Conservation (phyloP, 2,888 invertebrate species). For the Mythimna impura region DNA sequence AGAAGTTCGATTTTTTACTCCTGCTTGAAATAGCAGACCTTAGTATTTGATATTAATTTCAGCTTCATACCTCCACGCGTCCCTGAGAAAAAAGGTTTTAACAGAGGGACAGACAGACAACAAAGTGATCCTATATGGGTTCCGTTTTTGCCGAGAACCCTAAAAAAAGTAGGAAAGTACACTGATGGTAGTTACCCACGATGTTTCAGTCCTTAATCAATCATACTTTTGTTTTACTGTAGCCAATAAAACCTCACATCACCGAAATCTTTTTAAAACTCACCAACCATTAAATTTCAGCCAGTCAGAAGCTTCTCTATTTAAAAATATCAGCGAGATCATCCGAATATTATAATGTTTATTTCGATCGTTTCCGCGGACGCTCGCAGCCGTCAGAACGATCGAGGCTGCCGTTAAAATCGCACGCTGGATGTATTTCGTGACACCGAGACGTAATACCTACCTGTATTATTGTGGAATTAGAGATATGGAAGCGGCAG, state of each 20-base stretch:
- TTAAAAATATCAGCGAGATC: conserved; percentile 3
- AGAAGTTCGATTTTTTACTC: no score
- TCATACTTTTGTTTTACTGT: not conserved
- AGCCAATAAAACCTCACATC: not conserved
- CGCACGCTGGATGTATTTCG: conserved; percentile 80
- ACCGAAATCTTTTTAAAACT: not conserved
- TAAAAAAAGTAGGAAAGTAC: no score
- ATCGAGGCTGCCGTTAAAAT: conserved; percentile 75
- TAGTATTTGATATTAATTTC: no score
- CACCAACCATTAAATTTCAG: conserved; percentile 8
- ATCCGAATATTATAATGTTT: conserved; percentile 51
- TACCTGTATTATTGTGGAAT: conserved; percentile 62
- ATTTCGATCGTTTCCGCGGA: conserved; percentile 50
- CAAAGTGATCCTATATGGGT: no score
- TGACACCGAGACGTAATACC: conserved; percentile 74
- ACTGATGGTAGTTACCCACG: no score
- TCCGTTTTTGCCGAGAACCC: no score
- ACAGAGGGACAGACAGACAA: no score
- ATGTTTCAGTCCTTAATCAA: not conserved
- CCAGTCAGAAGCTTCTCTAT: not conserved
- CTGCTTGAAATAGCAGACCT: no score
- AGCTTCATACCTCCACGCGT: no score
- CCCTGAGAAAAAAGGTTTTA: no score
- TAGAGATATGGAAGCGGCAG: conserved; percentile 47
- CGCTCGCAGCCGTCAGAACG: conserved; percentile 48